Percentiles rank a stretch among this genome's conserved stretches.
Conservation (phyloP, 1,140 invertebrate species). For the Brachionus koreanus region DNA sequence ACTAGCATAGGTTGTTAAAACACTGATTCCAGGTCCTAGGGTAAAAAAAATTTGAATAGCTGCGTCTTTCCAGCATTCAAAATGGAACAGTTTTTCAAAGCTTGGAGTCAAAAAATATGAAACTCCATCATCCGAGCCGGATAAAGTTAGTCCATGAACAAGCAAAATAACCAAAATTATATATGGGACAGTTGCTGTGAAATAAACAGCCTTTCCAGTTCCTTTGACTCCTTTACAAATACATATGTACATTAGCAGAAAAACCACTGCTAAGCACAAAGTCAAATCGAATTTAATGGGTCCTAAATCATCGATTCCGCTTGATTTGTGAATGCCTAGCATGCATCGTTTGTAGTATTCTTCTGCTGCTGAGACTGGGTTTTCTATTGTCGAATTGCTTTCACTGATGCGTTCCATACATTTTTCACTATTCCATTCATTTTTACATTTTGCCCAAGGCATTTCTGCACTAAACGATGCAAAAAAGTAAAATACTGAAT, state of each 20-base stretch:
- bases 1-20: conserved; percentile 34
- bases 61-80: conserved; percentile 88
- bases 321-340: conserved; percentile 31
- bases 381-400: not conserved
- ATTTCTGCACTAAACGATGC: conserved; percentile 77
- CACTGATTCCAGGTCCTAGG: conserved; percentile 86
- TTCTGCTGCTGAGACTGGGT: not conserved
- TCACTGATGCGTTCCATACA: conserved; percentile 47
- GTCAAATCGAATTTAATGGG: conserved; percentile 1
- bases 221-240: conserved; percentile 43
- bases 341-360: conserved; percentile 38
- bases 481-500: conserved; percentile 87
- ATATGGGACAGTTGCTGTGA: conserved; percentile 43
- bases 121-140: conserved; percentile 19
- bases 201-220: conserved; percentile 53
- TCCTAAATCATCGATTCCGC: conserved; percentile 27
- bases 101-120: conserved; percentile 27
- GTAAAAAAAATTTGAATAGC: conserved; percentile 98
- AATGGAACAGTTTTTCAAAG: conserved; percentile 38
- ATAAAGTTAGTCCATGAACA: conserved; percentile 4
- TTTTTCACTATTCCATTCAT: conserved; percentile 65
- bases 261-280: conserved; percentile 6
- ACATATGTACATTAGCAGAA: conserved; percentile 34
- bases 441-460: conserved; percentile 77
- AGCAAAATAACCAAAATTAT: conserved; percentile 31